phyloP scores from a whole-genome alignment of 2,888 invertebrate genomes.

The Automeris io region DNA sequence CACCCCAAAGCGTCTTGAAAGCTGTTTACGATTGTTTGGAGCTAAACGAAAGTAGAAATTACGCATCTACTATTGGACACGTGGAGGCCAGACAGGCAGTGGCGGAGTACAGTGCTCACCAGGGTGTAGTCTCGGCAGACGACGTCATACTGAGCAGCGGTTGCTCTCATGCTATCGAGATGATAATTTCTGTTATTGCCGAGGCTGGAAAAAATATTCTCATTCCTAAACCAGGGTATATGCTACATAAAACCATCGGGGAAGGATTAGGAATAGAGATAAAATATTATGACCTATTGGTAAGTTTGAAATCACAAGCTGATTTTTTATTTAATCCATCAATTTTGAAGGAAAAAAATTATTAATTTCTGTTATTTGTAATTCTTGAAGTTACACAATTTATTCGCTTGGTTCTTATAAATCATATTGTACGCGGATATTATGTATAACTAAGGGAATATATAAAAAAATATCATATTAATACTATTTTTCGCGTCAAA shows the following conservation, averaged over 20 bases:
- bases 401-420: too few relatives aligned
- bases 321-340: too few relatives aligned
- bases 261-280: constrained; percentile 87
- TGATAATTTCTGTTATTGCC: constrained; percentile 91
- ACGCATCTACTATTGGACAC: constrained; percentile 89
- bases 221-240: constrained; percentile 94
- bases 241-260: constrained; percentile 91
- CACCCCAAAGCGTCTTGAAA: constrained; percentile 85
- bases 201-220: constrained; percentile 94
- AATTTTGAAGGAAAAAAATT: too few relatives aligned
- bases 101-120: constrained; percentile 86
- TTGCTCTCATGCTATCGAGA: constrained; percentile 94
- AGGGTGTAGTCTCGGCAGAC: constrained; percentile 68
- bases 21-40: constrained; percentile 84
- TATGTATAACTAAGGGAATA: too few relatives aligned
- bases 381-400: too few relatives aligned
- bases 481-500: too few relatives aligned
- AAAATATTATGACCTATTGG: constrained; percentile 83
- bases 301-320: too few relatives aligned
- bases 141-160: constrained; percentile 96
- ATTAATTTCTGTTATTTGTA: too few relatives aligned
- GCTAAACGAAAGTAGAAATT: constrained; percentile 87
- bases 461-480: too few relatives aligned
- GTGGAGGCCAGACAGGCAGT: constrained; percentile 87
- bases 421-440: too few relatives aligned